Evolutionary conservation across 2,797 vertebrate species (phyloP).

Genomic region (Tinamus major): DNA sequence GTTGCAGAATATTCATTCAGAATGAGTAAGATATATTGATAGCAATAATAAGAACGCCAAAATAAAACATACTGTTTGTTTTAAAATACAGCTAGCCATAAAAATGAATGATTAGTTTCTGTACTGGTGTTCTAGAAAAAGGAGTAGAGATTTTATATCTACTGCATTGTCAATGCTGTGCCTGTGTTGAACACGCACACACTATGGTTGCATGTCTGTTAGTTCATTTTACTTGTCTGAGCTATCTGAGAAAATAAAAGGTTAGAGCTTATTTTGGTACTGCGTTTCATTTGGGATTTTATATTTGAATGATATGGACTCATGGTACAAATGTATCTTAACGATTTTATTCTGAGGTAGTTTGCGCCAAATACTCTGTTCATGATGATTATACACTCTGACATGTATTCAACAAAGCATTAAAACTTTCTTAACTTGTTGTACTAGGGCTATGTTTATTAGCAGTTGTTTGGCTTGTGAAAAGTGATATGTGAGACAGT

Average conservation of each 20-base stretch:
- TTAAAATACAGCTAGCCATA: neutral
- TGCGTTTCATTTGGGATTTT: neutral
- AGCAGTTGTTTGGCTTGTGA: neutral
- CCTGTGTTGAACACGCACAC: neutral
- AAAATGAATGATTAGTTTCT: neutral
- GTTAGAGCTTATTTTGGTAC: neutral
- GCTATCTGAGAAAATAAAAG: neutral
- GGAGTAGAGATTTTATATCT: neutral
- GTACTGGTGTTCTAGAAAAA: neutral
- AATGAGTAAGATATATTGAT: neutral
- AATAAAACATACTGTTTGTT: neutral
- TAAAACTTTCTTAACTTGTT: neutral
- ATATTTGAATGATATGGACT: neutral
- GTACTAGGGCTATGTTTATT: neutral
- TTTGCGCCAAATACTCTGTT: neutral
- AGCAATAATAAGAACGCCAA: neutral
- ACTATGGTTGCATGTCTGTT: neutral
- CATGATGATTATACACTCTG: neutral
- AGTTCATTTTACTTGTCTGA: neutral
- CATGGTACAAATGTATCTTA: neutral
- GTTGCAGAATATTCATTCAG: neutral
- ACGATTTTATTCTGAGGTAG: neutral
- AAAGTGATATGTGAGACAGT: neutral
- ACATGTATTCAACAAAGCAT: neutral
- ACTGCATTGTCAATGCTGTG: neutral